Evolutionary conservation across 2,113 vertebrate species (phyloP).

Genomic region (Psettodes erumei): DNA sequence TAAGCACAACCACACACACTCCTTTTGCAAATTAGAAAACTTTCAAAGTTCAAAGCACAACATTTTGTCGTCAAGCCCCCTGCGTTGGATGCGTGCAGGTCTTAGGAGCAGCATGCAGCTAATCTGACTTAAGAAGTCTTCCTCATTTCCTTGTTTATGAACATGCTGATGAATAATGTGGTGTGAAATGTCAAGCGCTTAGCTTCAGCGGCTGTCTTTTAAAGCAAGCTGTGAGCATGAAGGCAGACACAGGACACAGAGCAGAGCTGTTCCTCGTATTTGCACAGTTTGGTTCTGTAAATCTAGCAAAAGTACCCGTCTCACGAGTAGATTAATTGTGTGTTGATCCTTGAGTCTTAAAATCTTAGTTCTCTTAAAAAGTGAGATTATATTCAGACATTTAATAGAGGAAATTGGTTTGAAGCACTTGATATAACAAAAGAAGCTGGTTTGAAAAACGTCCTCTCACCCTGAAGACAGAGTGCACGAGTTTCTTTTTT

Average conservation of each 20-base stretch:
- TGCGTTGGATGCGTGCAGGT: constrained; percentile 37
- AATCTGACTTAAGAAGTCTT: constrained; percentile 67
- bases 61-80: constrained; percentile 49
- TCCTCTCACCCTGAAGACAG: background rate
- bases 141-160: constrained; percentile 69
- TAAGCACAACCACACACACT: background rate
- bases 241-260: constrained; percentile 1
- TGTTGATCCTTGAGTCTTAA: constrained; percentile 14
- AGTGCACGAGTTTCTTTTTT: background rate
- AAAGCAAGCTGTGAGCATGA: constrained; percentile 33
- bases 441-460: background rate
- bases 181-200: constrained; percentile 70
- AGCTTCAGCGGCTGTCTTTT: constrained; percentile 38
- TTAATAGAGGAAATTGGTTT: background rate
- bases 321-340: constrained; percentile 13
- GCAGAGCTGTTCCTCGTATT: background rate
- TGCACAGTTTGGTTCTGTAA: constrained; percentile 25
- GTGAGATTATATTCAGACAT: background rate
- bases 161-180: constrained; percentile 72
- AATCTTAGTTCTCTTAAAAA: constrained; percentile 18
- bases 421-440: background rate
- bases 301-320: background rate
- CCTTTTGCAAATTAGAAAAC: constrained; percentile 59
- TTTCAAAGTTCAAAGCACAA: constrained; percentile 57
- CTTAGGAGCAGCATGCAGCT: constrained; percentile 46